phyloP scores from a whole-genome alignment of 2,888 invertebrate genomes.

The Reticulitermes lucifugus region DNA sequence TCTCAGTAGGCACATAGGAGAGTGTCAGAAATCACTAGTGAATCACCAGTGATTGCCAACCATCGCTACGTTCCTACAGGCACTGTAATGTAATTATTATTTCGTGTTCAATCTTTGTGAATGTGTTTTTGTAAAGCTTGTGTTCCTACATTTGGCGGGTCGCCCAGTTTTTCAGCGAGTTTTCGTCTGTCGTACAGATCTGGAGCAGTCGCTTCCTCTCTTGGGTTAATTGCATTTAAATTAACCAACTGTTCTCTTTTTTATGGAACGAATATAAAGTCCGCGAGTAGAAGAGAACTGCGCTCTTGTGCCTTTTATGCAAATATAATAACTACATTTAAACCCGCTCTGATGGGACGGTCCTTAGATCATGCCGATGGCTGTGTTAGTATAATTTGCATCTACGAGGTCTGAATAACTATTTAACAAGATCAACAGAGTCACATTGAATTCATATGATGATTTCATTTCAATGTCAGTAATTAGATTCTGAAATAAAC shows the following conservation, averaged over 20 bases:
- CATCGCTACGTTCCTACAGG: no score
- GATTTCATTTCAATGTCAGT: neutral
- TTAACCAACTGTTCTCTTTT: slow-evolving; percentile 11
- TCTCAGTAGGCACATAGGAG: no score
- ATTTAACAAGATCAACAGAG: neutral
- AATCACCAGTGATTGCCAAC: no score
- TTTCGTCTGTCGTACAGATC: neutral
- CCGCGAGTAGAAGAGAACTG: neutral
- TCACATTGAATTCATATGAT: neutral
- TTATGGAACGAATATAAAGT: slow-evolving; percentile 10
- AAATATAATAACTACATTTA: slow-evolving; percentile 30
- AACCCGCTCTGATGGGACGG: neutral
- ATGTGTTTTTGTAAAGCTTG: neutral
- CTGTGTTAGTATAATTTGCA: neutral
- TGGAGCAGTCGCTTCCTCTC: neutral
- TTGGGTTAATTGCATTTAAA: slow-evolving; percentile 17
- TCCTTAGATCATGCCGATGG: neutral
- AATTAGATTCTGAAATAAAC: neutral
- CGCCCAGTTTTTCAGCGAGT: neutral
- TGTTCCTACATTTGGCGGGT: neutral
- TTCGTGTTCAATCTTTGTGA: neutral
- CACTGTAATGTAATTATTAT: no score
- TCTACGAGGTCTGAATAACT: neutral
- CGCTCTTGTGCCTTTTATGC: slow-evolving; percentile 25
- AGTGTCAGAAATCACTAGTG: no score